Percentiles rank a stretch among this genome's conserved stretches.
Evolutionary conservation across 2,797 vertebrate species (phyloP).

Genomic region (Alfaro cultratus): DNA sequence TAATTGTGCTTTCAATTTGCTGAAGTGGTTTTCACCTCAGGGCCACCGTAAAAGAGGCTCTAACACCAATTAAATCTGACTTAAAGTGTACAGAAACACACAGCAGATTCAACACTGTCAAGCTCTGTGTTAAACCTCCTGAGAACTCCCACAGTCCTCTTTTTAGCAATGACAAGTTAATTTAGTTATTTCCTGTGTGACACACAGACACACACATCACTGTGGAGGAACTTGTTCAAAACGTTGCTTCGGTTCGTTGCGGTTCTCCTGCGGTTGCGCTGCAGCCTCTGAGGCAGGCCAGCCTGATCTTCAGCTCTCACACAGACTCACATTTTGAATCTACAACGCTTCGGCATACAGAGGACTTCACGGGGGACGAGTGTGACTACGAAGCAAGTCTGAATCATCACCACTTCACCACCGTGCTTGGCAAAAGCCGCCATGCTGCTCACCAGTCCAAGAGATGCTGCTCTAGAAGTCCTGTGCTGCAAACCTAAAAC

Average conservation of each 20-base stretch:
- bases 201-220: neutral
- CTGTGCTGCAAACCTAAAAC: no score
- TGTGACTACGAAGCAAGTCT: neutral
- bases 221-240: neutral
- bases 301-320: neutral
- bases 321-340: neutral
- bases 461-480: no score
- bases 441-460: neutral
- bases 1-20: no score
- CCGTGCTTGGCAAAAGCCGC: neutral
- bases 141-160: neutral
- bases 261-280: neutral
- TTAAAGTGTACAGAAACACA: neutral
- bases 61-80: neutral
- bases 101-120: neutral
- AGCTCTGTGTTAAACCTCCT: neutral
- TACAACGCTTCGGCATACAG: neutral
- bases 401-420: neutral
- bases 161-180: neutral
- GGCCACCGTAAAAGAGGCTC: no score
- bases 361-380: neutral
- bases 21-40: no score
- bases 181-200: slow-evolving; percentile 1
- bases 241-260: neutral
- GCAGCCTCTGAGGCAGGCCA: neutral